Evolutionary conservation across 2,888 invertebrate genomes (phyloP).

Genomic region (Monopis laevigella): DNA sequence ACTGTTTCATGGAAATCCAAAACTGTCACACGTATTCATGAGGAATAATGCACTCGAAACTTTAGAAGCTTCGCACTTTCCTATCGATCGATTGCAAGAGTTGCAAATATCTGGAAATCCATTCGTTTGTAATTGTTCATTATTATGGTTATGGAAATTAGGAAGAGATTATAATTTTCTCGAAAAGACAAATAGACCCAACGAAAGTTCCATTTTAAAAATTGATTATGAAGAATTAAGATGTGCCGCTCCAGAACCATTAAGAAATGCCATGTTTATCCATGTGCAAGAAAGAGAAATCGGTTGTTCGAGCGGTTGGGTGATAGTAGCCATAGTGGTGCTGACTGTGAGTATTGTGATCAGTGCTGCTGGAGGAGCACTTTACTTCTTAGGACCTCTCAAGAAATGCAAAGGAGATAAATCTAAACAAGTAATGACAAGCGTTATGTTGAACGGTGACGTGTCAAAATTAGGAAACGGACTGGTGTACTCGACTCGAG

Average conservation of each 20-base stretch:
- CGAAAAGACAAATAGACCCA: constrained; percentile 33
- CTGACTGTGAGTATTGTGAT: constrained; percentile 64
- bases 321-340: constrained; percentile 63
- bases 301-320: constrained; percentile 70
- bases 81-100: constrained; percentile 79
- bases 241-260: constrained; percentile 68
- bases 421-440: constrained; percentile 62
- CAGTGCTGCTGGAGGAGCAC: constrained; percentile 56
- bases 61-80: constrained; percentile 83
- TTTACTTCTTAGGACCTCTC: constrained; percentile 60
- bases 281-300: constrained; percentile 71
- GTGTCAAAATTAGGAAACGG: constrained; percentile 61
- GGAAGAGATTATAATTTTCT: constrained; percentile 50
- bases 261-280: constrained; percentile 58
- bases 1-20: constrained; percentile 85
- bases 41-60: constrained; percentile 79
- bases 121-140: constrained; percentile 85
- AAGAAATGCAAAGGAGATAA: constrained; percentile 63
- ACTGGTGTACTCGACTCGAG: constrained; percentile 55
- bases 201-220: constrained; percentile 44
- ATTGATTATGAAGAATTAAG: constrained; percentile 68
- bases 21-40: constrained; percentile 78
- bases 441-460: constrained; percentile 61
- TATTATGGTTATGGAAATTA: constrained; percentile 87
- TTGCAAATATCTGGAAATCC: constrained; percentile 85